Base-by-base conservation (phyloP, 2,888 invertebrate species). In the Limnephilus lunatus region DNA sequence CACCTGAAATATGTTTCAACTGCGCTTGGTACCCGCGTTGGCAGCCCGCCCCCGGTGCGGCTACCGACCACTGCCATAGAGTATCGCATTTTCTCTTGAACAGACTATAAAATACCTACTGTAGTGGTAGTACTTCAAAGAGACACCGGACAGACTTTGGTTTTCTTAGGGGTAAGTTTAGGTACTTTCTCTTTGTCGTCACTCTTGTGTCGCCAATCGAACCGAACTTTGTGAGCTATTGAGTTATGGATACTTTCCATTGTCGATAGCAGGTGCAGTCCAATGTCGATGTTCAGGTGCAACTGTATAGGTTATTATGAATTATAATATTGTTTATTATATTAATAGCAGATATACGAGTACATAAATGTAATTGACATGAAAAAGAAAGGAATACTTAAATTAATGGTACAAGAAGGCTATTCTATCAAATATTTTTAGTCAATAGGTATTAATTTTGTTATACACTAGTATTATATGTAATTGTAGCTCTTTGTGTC, bases 51-150 rank as follows among this genome's bases (percentile, higher is more conserved):
- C 5, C 5, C 4, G n/a, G n/a, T n/a, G n/a, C n/a, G 68, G 25
- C 5, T 68, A 25, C 25, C 68, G 68, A 25, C 68, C 68, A 1
- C 68, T 25, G 19, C 68, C 68, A 0, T 39, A 85, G 85, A 83
- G 83, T 39, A 85, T 85, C 44, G 39, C 44, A 44, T 85, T 25
- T 85, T n/a, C 85, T 25, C 85, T 85, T 35, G 44, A 85, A 53
- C 90, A n/a, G 68, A 68, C 68, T 68, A 68, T 25, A 7, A 19
- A 68, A 5, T 68, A 68, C 25, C 68, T 31, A 39, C 30, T 90
- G 53, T n/a, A n/a, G n/a, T n/a, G 39, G 35, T 90, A 85, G 80
- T 90, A 68, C 90, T 90, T 85, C 90, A 90, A 90, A 90, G 90
- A 68, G 81, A 90, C n/a, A 53, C 68, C 83, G 85, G 80, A 90